These are phyloP conservation scores for Sphaerodactylus townsendi DNA, from an alignment of 2,113 vertebrate genomes.

Conservation along the genomic window DNA sequence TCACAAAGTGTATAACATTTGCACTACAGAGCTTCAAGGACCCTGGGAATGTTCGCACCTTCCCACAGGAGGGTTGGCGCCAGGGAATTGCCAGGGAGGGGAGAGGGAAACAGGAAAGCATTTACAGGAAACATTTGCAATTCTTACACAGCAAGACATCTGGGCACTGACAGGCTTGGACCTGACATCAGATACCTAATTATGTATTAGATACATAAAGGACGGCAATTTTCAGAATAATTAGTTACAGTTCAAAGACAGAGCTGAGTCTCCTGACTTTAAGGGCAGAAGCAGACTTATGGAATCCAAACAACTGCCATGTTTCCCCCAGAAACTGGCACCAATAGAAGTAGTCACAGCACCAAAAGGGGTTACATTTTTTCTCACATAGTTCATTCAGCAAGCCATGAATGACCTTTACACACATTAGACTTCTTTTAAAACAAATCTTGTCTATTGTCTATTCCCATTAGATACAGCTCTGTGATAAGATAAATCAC, in stretches of 20 bases:
- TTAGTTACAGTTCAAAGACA: conserved; percentile 12
- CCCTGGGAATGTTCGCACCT: too few relatives aligned
- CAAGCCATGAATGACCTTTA: neutral
- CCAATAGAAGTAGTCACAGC: conserved; percentile 5
- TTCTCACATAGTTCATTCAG: neutral
- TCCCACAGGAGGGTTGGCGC: too few relatives aligned
- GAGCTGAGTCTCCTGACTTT: conserved; percentile 2
- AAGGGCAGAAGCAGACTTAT: conserved; percentile 24
- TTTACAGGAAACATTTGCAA: too few relatives aligned
- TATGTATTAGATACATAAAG: conserved; percentile 47
- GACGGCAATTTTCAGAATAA: conserved; percentile 2
- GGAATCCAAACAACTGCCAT: neutral
- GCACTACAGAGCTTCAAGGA: too few relatives aligned
- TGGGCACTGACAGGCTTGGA: too few relatives aligned
- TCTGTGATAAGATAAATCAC: neutral
- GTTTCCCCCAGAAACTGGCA: neutral
- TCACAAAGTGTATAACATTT: too few relatives aligned
- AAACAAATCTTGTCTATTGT: accelerated
- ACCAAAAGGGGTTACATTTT: neutral
- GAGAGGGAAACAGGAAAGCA: too few relatives aligned
- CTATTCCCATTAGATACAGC: neutral
- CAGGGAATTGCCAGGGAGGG: too few relatives aligned
- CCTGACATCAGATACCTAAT: too few relatives aligned
- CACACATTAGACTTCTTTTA: neutral
- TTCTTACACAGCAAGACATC: too few relatives aligned